These are phyloP conservation scores for Chydorus sphaericus DNA, from an alignment of 2,888 invertebrate genomes.

Conservation along the genomic window DNA sequence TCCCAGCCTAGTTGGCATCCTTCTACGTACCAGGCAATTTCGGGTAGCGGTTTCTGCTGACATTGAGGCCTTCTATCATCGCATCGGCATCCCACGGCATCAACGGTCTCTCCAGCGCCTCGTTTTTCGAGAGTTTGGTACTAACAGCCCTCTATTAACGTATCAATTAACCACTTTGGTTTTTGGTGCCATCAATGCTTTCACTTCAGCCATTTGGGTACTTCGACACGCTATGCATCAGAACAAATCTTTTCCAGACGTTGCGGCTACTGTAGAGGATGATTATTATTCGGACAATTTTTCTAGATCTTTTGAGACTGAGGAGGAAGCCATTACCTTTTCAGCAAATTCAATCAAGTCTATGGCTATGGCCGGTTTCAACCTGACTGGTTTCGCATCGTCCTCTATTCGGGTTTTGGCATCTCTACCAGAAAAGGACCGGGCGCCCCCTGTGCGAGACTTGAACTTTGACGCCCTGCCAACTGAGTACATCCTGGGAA, in stretches of 20 bases:
- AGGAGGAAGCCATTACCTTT: neutral
- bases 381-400: neutral
- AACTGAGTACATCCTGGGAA: neutral
- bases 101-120: neutral
- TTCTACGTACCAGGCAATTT: neutral
- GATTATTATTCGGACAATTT: neutral
- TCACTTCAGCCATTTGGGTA: neutral
- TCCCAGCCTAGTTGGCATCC: neutral
- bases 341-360: neutral
- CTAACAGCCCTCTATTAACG: neutral
- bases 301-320: neutral
- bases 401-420: neutral
- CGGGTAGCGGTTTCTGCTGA: neutral
- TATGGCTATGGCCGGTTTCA: neutral
- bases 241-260: neutral
- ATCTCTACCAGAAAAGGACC: neutral
- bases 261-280: neutral
- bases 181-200: neutral
- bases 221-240: neutral
- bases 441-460: neutral
- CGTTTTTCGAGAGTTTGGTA: neutral
- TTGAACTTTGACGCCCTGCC: neutral
- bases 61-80: neutral
- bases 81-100: neutral
- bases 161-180: neutral